Evolutionary conservation across 2,113 vertebrate species (phyloP), one percentile per base, ranked within the genome.

Genomic region (Dermatemys mawii): DNA sequence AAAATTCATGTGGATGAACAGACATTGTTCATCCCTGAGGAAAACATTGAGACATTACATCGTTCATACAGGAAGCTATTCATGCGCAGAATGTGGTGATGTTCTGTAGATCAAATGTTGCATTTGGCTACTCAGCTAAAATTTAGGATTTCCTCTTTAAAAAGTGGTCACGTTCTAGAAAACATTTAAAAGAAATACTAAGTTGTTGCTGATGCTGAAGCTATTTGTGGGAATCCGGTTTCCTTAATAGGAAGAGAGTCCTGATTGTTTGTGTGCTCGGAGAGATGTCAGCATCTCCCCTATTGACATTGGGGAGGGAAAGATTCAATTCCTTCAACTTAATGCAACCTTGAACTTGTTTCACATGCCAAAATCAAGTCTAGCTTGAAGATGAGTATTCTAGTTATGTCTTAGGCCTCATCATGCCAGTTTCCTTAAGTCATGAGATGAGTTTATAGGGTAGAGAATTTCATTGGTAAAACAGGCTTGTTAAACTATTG

Each of bases 21-120:
- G 84, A 55, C 93, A 90, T 97, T 96, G 70, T 84, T 95, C 78
- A 11, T 78, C 82, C 84, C 73, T 90, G 94, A 94, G 67, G 92
- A 86, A 84, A 93, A 75, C 88, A 81, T 48, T 80, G 55, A 48
- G 81, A 86, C 88, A 21, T 46, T 50, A 46, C 2, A 0, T n/a
- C 87, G 80, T 92, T 46, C 86, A 46, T 80, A 83, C 91, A 97
- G 94, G 95, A 95, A 97, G 2, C 86, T 14, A 38, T 78, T 91
- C 63, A 3, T 87, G 86, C 78, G 82, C 92, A 87, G 82, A 38
- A 83, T 91, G 82, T 90, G 86, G 29, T 67, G 26, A 4, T 54
- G 41, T 38, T 60, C 57, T 49, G 53, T 12, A 41, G 80, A 24
- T 29, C 86, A 57, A 57, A 57, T 57, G 27, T 11, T n/a, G n/a